phyloP scores from a whole-genome alignment of 2,113 vertebrate species.

The Corydoras sp. region DNA sequence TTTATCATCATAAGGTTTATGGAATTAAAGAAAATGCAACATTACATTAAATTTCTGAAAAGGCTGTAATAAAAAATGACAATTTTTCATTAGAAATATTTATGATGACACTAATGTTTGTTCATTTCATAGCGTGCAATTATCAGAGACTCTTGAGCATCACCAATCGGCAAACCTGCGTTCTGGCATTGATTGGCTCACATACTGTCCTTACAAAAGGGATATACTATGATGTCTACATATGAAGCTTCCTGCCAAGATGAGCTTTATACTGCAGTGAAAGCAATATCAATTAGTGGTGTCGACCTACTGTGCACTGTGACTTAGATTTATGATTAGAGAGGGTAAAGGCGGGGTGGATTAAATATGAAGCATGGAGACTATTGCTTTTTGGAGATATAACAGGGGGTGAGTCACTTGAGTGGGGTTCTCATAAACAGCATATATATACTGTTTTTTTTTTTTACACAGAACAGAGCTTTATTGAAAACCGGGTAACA shows the following conservation, averaged over 20 bases:
- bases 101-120: neutral
- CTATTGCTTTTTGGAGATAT: slow-evolving; percentile 24
- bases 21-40: too few relatives aligned
- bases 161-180: slow-evolving; percentile 7
- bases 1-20: neutral
- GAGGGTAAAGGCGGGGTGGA: slow-evolving; percentile 19
- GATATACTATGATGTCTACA: slow-evolving; percentile 22
- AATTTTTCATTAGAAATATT: too few relatives aligned
- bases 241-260: slow-evolving; percentile 27
- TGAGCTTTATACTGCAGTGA: slow-evolving; percentile 34
- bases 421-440: slow-evolving; percentile 31
- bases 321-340: slow-evolving; percentile 42
- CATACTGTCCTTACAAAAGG: slow-evolving; percentile 1
- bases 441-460: slow-evolving; percentile 21
- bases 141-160: slow-evolving; percentile 15
- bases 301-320: slow-evolving; percentile 32
- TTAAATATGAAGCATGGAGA: slow-evolving; percentile 34
- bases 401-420: slow-evolving; percentile 30
- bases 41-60: too few relatives aligned
- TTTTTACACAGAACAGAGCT: neutral
- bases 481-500: slow-evolving; percentile 33
- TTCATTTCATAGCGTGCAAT: slow-evolving; percentile 26
- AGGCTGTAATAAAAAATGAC: too few relatives aligned
- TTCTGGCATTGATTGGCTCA: slow-evolving; percentile 8
- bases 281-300: slow-evolving; percentile 38